phyloP scores from a whole-genome alignment of 2,888 invertebrate genomes.

The Coleophora deauratella region DNA sequence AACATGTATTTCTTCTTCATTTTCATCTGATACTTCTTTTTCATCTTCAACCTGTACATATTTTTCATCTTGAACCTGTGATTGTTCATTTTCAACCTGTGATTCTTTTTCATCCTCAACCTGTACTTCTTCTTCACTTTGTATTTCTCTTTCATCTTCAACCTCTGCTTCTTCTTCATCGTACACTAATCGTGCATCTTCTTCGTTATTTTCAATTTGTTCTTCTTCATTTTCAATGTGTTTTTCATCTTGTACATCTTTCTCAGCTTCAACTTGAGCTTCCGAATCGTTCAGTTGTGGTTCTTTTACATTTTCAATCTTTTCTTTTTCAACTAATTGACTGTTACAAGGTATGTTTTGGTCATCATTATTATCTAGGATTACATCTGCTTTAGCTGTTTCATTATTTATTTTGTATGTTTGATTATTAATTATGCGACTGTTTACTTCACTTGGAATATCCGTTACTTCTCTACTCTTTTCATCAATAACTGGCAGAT shows the following conservation, averaged over 20 bases:
- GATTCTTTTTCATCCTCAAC: background rate
- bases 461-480: no score
- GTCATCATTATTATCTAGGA: no score
- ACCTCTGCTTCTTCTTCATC: background rate
- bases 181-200: slow-evolving; percentile 14
- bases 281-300: no score
- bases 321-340: background rate
- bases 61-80: background rate
- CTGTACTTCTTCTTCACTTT: background rate
- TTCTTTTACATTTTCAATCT: background rate
- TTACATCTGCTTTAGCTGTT: background rate
- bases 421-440: no score
- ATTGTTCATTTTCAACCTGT: background rate
- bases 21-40: background rate
- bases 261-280: background rate
- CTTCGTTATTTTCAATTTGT: slow-evolving; percentile 11
- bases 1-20: background rate
- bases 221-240: slow-evolving; percentile 2
- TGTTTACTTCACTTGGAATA: no score
- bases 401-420: no score
- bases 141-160: background rate
- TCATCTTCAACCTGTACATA: background rate
- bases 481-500: background rate
- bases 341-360: no score
- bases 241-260: background rate